Evolutionary conservation across 1,140 invertebrate species (phyloP).

Genomic region (Prorops nasuta): DNA sequence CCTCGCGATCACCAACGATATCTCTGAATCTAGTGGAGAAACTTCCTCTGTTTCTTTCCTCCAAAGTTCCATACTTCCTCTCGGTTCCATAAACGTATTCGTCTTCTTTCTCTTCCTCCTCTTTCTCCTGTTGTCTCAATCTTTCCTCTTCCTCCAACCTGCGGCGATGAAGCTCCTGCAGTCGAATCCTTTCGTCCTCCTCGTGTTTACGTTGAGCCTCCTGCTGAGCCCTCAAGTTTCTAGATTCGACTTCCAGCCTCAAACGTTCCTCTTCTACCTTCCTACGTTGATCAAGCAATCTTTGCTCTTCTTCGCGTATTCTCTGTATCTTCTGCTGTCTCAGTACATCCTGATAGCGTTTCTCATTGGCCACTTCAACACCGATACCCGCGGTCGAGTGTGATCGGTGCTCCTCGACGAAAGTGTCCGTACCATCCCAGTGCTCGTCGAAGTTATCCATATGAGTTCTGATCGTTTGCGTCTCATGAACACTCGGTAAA

Average conservation of each 20-base stretch:
- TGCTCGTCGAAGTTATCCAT: background rate
- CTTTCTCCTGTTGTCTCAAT: constrained; percentile 8
- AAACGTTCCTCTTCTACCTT: constrained; percentile 16
- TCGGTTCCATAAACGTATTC: constrained; percentile 27
- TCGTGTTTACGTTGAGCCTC: constrained; percentile 18
- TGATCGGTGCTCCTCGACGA: background rate
- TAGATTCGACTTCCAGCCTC: background rate
- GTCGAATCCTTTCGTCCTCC: constrained; percentile 3
- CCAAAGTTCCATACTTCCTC: constrained; percentile 11
- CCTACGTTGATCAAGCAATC: constrained; percentile 7
- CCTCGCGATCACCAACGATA: constrained; percentile 40
- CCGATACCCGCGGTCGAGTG: background rate
- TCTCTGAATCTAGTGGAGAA: constrained; percentile 17
- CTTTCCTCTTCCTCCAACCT: constrained; percentile 5
- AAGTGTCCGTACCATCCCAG: background rate
- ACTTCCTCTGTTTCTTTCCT: constrained; percentile 12
- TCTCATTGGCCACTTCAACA: background rate
- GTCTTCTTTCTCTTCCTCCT: constrained; percentile 8
- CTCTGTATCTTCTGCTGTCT: constrained; percentile 9
- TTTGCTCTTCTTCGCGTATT: background rate
- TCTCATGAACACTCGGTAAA: background rate
- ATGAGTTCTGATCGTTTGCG: background rate
- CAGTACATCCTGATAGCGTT: background rate
- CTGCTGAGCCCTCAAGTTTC: background rate
- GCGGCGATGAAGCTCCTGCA: background rate